Evolutionary conservation across 2,797 vertebrate species (phyloP).

Genomic region (Buphagus erythrorhynchus): DNA sequence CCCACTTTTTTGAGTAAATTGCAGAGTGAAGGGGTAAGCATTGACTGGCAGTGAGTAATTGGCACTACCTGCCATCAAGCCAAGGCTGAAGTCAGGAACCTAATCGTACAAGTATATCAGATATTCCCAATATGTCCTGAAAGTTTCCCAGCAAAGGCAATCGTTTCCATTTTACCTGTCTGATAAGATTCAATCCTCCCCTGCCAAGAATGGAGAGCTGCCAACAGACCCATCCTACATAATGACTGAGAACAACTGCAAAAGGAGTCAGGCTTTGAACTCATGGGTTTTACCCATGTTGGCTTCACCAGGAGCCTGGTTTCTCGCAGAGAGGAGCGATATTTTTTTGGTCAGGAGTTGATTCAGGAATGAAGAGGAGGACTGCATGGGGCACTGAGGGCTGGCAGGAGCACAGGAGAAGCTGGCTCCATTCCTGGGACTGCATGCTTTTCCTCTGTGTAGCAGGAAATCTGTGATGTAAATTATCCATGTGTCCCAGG

Average conservation of each 20-base stretch:
- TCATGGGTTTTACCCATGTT: not conserved
- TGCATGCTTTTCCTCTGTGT: not conserved
- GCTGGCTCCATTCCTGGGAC: not conserved
- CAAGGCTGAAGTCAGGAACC: not conserved
- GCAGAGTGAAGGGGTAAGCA: not conserved
- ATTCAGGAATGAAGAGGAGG: not conserved
- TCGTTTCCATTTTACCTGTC: not conserved
- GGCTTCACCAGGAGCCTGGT: not conserved
- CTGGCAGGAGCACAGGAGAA: not conserved
- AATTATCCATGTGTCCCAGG: rapidly evolving
- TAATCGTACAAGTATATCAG: not conserved
- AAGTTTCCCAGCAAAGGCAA: not conserved
- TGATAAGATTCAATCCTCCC: not conserved
- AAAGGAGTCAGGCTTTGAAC: not conserved
- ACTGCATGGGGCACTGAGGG: rapidly evolving
- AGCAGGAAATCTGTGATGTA: not conserved
- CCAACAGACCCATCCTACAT: not conserved
- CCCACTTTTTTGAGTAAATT: not conserved
- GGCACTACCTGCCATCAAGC: not conserved
- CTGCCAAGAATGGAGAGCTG: not conserved
- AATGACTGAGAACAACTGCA: not conserved
- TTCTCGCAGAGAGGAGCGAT: rapidly evolving
- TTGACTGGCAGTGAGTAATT: not conserved
- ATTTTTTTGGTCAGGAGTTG: not conserved
- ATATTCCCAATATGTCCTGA: not conserved